These are phyloP conservation scores for Drosophila bocki DNA, from an alignment of 1,140 invertebrate species.

Conservation along the genomic window DNA sequence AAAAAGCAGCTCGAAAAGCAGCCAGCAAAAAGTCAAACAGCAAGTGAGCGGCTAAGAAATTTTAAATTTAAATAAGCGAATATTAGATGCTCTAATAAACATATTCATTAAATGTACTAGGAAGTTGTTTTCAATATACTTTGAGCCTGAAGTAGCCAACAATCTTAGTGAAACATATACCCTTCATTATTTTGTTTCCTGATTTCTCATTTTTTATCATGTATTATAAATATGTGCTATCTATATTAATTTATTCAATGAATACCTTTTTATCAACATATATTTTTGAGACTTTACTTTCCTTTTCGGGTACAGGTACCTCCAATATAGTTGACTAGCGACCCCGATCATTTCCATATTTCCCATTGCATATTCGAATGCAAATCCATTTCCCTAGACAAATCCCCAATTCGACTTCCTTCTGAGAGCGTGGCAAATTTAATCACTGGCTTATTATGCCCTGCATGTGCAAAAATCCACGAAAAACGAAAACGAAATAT, in stretches of 20 bases:
- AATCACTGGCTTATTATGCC: slow-evolving; percentile 53
- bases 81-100: slow-evolving; percentile 19
- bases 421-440: slow-evolving; percentile 46
- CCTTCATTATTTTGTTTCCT: too few relatives aligned
- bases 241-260: neutral
- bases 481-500: slow-evolving; percentile 38
- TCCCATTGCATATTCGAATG: slow-evolving; percentile 11
- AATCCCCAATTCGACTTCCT: slow-evolving; percentile 30
- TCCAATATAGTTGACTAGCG: neutral
- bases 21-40: slow-evolving; percentile 45
- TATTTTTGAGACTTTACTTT: neutral
- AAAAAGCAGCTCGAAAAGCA: slow-evolving; percentile 47
- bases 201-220: neutral
- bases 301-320: neutral
- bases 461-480: slow-evolving; percentile 12
- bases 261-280: neutral
- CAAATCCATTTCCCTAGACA: slow-evolving; percentile 30
- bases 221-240: neutral
- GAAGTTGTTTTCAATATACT: neutral
- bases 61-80: neutral
- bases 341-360: slow-evolving; percentile 13
- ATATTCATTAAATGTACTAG: neutral
- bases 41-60: slow-evolving; percentile 5
- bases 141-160: too few relatives aligned
- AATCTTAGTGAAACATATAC: too few relatives aligned